These are phyloP conservation scores for Telenomus remus DNA, from an alignment of 1,140 invertebrate species.

Conservation along the genomic window DNA sequence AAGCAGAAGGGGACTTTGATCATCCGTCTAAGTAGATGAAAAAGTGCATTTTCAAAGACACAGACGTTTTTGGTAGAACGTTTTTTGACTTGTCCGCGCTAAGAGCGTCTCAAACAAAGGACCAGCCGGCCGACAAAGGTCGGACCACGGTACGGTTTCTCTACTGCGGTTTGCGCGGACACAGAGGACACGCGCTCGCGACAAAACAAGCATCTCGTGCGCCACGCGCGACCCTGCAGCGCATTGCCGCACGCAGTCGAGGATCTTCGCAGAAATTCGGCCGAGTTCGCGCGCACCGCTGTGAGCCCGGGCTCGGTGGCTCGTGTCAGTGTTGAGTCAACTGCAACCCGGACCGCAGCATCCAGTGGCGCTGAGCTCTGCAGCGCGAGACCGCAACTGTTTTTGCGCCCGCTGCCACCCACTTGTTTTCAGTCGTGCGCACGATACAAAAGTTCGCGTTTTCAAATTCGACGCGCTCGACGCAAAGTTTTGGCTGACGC, in stretches of 20 bases:
- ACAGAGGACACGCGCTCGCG: conserved; percentile 27
- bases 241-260: conserved; percentile 64
- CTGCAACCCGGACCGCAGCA: conserved; percentile 60
- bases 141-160: conserved; percentile 16
- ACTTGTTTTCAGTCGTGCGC: not conserved
- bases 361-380: conserved; percentile 31
- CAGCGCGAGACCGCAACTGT: conserved; percentile 14
- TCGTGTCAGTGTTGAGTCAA: conserved; percentile 60
- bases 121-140: conserved; percentile 30
- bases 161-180: not conserved
- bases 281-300: conserved; percentile 59
- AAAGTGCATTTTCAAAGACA: no score
- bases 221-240: conserved; percentile 56
- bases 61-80: no score
- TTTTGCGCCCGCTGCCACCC: conserved; percentile 1
- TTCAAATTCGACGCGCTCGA: no score
- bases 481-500: not conserved
- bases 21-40: no score
- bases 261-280: conserved; percentile 72
- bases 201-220: conserved; percentile 43
- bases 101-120: conserved; percentile 25
- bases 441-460: no score
- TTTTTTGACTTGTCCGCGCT: conserved; percentile 6
- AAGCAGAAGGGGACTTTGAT: no score
- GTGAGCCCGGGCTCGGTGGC: conserved; percentile 60